phyloP scores from a whole-genome alignment of 2,113 vertebrate species.

The Calyptomena viridis region DNA sequence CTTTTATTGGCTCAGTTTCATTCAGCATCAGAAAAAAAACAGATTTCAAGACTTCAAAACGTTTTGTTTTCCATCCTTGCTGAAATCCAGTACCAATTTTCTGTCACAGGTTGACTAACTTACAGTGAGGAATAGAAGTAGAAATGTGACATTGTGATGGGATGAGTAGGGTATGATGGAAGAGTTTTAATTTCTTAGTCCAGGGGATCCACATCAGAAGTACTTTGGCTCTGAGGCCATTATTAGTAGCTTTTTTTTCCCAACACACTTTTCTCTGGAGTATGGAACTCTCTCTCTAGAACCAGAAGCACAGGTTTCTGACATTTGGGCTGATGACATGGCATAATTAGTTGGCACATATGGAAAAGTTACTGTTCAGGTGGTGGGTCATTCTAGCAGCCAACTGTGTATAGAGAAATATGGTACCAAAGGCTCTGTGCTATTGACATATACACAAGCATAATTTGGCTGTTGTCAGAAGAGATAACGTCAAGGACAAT shows the following conservation, averaged over 20 bases:
- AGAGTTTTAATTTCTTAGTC: neutral
- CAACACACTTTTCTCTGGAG: neutral
- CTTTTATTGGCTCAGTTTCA: neutral
- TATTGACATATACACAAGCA: neutral
- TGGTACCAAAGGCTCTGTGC: neutral
- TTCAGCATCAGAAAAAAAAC: neutral
- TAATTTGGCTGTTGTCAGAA: neutral
- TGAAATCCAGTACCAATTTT: neutral
- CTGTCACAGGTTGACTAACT: neutral
- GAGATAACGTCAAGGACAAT: neutral
- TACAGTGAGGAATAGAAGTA: neutral
- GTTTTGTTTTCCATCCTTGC: neutral
- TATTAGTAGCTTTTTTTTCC: neutral
- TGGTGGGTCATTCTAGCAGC: neutral
- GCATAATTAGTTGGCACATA: fast-evolving
- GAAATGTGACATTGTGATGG: neutral
- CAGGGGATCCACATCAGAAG: neutral
- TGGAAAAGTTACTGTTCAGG: neutral
- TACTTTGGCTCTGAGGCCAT: neutral
- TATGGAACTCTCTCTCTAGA: neutral
- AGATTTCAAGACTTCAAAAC: neutral
- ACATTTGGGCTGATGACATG: neutral
- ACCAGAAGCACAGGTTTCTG: neutral
- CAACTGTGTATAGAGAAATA: neutral
- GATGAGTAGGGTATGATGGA: neutral